phyloP scores from a whole-genome alignment of 2,797 vertebrate species.

The Amazonetta brasiliensis region DNA sequence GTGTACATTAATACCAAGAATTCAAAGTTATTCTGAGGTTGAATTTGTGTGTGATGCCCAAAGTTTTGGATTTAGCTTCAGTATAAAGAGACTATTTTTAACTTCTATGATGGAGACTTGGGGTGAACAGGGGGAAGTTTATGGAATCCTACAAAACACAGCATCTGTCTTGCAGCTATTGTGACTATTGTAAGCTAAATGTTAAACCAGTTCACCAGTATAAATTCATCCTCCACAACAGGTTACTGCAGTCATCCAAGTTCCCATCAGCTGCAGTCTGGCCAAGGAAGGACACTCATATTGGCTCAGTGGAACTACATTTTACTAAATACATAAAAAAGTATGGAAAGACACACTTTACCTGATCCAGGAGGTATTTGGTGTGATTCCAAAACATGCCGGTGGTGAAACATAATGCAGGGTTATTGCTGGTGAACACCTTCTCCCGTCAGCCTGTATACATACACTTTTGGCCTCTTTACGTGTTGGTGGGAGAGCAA shows the following conservation, averaged over 20 bases:
- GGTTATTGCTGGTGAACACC: constrained; percentile 74
- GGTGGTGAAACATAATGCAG: constrained; percentile 86
- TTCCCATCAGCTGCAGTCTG: neutral
- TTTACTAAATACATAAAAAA: neutral
- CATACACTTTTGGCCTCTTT: constrained; percentile 86
- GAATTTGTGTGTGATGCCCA: neutral
- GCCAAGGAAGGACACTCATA: neutral
- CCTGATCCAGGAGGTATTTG: constrained; percentile 88
- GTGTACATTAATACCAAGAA: neutral
- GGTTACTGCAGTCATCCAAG: neutral
- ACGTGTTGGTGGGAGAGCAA: constrained; percentile 84
- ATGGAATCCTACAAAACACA: neutral
- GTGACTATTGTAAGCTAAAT: neutral
- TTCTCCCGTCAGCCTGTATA: constrained; percentile 79
- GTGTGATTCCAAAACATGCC: constrained; percentile 79
- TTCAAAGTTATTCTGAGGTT: neutral
- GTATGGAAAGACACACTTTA: constrained; percentile 47
- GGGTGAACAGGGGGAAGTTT: neutral
- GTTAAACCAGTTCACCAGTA: neutral
- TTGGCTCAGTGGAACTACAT: neutral
- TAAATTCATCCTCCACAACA: neutral
- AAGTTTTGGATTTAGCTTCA: neutral
- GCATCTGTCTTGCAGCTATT: neutral
- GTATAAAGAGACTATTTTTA: neutral
- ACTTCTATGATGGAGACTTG: neutral